Evolutionary conservation across 1,140 invertebrate genomes (phyloP), one percentile per base, ranked within the genome.

Genomic region (Drosophila tani): DNA sequence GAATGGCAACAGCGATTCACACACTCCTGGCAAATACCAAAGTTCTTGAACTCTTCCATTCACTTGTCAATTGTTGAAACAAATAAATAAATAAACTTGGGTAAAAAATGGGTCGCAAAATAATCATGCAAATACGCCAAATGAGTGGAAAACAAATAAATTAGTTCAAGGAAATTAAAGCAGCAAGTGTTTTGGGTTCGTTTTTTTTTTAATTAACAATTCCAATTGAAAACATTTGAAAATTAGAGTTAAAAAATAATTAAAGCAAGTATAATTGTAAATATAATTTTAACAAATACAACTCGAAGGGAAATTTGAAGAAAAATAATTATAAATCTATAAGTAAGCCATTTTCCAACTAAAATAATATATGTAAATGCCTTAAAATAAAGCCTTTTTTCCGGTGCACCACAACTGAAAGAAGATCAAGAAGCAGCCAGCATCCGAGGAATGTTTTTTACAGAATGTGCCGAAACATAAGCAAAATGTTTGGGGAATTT

Each of bases 51-150:
- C 67, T 51, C 67, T 70, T 35, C 9, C 51, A 15, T 67, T 6
- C 40, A 53, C 63, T 70, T 70, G 63, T 70, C 67, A 70, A 70
- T 70, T 70, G 67, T 21, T 49, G n/a, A 41, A 71, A 73, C 17
- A 55, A 55, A 55, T 55, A 55, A 56, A 70, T n/a, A 49, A 71
- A 57, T 32, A 47, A 56, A 57, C n/a, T 41, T 19, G 38, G n/a
- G 15, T 53, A 29, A 67, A 53, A 66, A 66, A 67, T 32, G 14
- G 29, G 38, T 15, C 40, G 29, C 57, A 45, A 45, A 66, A 45
- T 46, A 66, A 35, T 29, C 14, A 27, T 45, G 49, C 40, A 46
- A 58, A 73, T 43, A 58, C 27, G 19, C 11, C 24, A 19, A 47
- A 9, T 32, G 11, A 53, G 5, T 51, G 6, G 51, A 35, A 19